phyloP scores from a whole-genome alignment of 2,797 vertebrate species.

The Cuculus canorus region DNA sequence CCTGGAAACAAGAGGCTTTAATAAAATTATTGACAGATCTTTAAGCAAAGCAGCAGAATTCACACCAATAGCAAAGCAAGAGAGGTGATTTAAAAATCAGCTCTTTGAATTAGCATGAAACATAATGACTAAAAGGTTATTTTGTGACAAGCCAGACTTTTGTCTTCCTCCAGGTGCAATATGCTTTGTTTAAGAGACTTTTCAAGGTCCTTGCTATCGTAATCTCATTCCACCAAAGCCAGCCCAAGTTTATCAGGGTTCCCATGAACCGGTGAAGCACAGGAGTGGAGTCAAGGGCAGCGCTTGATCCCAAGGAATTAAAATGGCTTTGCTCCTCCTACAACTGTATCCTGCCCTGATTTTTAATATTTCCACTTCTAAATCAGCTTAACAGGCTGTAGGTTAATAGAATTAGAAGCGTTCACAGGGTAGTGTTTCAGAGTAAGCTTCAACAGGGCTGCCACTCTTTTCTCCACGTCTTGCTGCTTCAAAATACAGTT shows the following conservation, averaged over 20 bases:
- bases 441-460: rapidly evolving
- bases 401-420: background rate
- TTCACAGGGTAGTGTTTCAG: background rate
- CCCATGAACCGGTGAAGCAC: background rate
- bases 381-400: background rate
- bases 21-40: conserved; percentile 46
- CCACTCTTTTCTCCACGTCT: rapidly evolving
- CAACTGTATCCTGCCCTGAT: rapidly evolving
- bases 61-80: background rate
- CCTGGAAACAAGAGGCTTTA: conserved; percentile 25
- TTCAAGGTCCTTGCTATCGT: conserved; percentile 51
- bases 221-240: conserved; percentile 38
- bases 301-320: background rate
- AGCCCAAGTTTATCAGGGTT: conserved; percentile 61
- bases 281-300: background rate
- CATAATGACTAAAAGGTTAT: background rate
- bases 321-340: background rate
- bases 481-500: background rate
- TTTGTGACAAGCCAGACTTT: conserved; percentile 21
- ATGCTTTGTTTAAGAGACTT: conserved; percentile 38
- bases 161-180: conserved; percentile 55
- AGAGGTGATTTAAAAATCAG: conserved; percentile 10
- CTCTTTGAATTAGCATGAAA: background rate
- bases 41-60: background rate
- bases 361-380: background rate